These are phyloP conservation scores for Hetaerina americana DNA, from an alignment of 1,140 invertebrate species.

Conservation along the genomic window DNA sequence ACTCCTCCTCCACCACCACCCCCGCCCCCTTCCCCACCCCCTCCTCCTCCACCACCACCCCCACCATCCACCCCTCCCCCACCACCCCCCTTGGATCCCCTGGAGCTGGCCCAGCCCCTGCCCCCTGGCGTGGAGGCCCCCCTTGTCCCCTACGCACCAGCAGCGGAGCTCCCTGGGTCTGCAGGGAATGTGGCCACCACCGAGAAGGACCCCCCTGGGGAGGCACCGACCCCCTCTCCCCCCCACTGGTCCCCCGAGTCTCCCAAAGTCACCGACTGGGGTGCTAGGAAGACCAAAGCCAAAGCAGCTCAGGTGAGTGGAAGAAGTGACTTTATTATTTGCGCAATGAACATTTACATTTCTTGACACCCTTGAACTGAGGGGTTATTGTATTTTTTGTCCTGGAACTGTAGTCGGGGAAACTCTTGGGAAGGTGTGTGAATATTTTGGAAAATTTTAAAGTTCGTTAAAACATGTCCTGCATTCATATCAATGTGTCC, in stretches of 20 bases:
- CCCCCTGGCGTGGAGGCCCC: constrained; percentile 12
- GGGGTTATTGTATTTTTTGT: no score
- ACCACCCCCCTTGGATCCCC: constrained; percentile 10
- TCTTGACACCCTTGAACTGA: no score
- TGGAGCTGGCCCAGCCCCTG: constrained; percentile 10
- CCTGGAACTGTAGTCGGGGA: no score
- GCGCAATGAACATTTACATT: no score
- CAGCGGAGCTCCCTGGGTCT: constrained; percentile 16
- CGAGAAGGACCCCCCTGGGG: constrained; percentile 29
- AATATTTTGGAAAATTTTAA: no score
- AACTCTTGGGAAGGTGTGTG: no score
- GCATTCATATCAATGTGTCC: no score
- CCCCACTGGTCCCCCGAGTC: background rate
- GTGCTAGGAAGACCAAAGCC: constrained; percentile 27
- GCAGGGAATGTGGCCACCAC: constrained; percentile 22
- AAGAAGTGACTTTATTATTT: no score
- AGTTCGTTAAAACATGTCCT: no score
- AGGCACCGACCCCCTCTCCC: constrained; percentile 19
- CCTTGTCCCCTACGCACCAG: constrained; percentile 4
- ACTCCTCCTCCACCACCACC: constrained; percentile 9
- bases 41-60: constrained; percentile 12
- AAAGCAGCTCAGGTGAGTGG: constrained; percentile 26
- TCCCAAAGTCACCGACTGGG: constrained; percentile 24
- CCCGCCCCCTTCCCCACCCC: constrained; percentile 9
- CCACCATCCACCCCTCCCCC: constrained; percentile 7